Evolutionary conservation across 2,797 vertebrate species (phyloP).

Genomic region (Sebastes diploproa): DNA sequence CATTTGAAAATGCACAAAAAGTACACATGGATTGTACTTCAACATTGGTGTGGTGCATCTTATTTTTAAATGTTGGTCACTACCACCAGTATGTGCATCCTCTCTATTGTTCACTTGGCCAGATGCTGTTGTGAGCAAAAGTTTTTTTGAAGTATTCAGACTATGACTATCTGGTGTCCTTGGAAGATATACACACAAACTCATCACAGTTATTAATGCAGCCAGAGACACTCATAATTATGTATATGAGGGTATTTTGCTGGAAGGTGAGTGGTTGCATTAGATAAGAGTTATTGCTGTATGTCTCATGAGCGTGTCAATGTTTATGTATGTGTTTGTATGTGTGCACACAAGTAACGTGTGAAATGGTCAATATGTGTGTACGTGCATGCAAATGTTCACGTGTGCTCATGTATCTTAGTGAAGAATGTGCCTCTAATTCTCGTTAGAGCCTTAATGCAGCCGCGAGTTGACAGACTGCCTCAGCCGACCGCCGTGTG

Average conservation of each 20-base stretch:
- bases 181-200: not conserved
- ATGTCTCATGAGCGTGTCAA: slow-evolving; percentile 2
- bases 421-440: slow-evolving; percentile 55
- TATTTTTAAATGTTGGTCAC: no score
- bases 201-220: not conserved
- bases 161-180: not conserved
- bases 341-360: slow-evolving; percentile 11
- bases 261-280: slow-evolving; percentile 23
- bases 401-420: slow-evolving; percentile 26
- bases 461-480: slow-evolving; percentile 64
- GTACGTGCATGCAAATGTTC: slow-evolving; percentile 35
- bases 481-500: slow-evolving; percentile 48
- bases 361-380: slow-evolving; percentile 34
- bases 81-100: not conserved
- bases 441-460: slow-evolving; percentile 63
- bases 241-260: slow-evolving; percentile 11
- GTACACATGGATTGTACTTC: not conserved
- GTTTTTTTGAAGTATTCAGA: slow-evolving; percentile 1
- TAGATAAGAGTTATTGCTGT: slow-evolving; percentile 35
- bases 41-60: no score
- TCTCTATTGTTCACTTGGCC: not conserved
- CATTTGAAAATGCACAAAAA: not conserved
- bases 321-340: slow-evolving; percentile 21
- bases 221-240: not conserved
- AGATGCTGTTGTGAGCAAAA: not conserved